These are phyloP conservation scores for Cyclura pinguis DNA, from an alignment of 2,797 vertebrate species.

Conservation along the genomic window DNA sequence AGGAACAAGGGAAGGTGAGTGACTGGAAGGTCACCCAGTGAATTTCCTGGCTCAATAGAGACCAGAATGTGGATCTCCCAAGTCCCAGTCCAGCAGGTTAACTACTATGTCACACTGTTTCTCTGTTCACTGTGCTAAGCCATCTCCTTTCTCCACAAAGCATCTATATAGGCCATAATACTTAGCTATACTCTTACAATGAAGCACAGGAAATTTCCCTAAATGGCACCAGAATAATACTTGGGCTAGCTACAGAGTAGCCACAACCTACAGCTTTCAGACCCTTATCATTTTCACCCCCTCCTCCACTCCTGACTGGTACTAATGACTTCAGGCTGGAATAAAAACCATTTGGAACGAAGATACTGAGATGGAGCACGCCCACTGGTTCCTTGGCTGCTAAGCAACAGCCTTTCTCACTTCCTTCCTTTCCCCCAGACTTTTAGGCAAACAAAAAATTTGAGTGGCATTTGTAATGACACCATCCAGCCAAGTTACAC, in stretches of 20 bases:
- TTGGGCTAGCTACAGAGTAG: not conserved
- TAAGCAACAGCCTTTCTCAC: not conserved
- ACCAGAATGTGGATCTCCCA: too few relatives aligned
- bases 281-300: not conserved
- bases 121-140: not conserved
- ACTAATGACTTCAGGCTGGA: not conserved
- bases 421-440: not conserved
- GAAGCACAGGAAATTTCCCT: not conserved
- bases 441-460: not conserved
- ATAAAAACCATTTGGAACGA: slow-evolving; percentile 2
- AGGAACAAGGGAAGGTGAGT: too few relatives aligned
- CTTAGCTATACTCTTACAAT: not conserved
- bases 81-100: too few relatives aligned
- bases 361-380: not conserved
- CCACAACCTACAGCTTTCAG: too few relatives aligned
- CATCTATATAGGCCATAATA: not conserved
- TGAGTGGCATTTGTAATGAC: not conserved
- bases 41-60: too few relatives aligned
- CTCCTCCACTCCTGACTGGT: not conserved
- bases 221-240: too few relatives aligned
- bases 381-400: not conserved
- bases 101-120: too few relatives aligned
- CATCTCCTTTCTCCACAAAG: not conserved
- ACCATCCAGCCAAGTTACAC: not conserved
- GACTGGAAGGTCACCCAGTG: too few relatives aligned